Evolutionary conservation across 92 coral and sea anemone genomes (phyloP).

Genomic region (Anthopleura xanthogrammica): DNA sequence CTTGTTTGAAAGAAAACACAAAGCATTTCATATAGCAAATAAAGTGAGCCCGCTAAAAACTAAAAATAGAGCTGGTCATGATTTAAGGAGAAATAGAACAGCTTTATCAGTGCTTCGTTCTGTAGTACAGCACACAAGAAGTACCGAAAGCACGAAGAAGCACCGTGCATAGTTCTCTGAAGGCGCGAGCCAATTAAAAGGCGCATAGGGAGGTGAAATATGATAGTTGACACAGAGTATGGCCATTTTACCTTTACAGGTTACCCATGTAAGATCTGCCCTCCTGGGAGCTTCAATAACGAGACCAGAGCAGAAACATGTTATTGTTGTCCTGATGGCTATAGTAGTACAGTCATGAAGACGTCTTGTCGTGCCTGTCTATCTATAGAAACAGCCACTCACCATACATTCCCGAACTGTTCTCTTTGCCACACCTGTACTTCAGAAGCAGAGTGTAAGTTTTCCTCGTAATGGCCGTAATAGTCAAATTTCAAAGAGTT

Average conservation of each 20-base stretch:
- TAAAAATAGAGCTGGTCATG: too few species aligned
- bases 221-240: too few species aligned
- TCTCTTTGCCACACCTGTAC: slow-evolving; percentile 79
- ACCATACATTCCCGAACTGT: slow-evolving; percentile 82
- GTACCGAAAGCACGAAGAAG: too few species aligned
- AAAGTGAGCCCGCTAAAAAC: too few species aligned
- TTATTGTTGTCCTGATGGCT: slow-evolving; percentile 89
- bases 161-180: too few species aligned
- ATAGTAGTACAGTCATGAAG: slow-evolving; percentile 84
- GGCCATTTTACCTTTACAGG: slow-evolving; percentile 45
- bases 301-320: slow-evolving; percentile 80
- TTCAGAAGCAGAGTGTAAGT: slow-evolving; percentile 79
- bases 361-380: slow-evolving; percentile 84
- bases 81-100: too few species aligned
- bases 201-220: too few species aligned
- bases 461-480: background rate
- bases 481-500: background rate
- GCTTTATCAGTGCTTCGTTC: too few species aligned
- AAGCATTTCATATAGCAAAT: too few species aligned
- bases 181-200: too few species aligned
- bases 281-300: slow-evolving; percentile 95
- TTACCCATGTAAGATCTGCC: slow-evolving; percentile 82
- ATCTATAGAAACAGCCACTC: slow-evolving; percentile 73
- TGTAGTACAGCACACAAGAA: too few species aligned
- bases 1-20: too few species aligned